phyloP scores from a whole-genome alignment of 2,113 vertebrate genomes.

The Megatriorchis doriae region DNA sequence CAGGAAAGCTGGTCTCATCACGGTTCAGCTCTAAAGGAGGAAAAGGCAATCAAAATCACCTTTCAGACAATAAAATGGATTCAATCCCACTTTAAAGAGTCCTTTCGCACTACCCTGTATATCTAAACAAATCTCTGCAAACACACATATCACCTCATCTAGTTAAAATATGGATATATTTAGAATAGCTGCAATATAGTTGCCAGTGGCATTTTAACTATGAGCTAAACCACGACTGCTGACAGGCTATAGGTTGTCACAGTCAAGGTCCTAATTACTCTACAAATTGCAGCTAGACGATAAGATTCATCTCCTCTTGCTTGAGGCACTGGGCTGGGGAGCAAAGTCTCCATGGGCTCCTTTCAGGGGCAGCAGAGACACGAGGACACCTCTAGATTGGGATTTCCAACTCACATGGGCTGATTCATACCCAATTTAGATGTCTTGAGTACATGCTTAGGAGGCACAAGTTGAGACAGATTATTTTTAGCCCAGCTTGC shows the following conservation, averaged over 20 bases:
- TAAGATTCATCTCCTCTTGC: slow-evolving; percentile 1
- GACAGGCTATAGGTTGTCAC: slow-evolving; percentile 35
- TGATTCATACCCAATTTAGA: neutral
- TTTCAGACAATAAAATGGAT: neutral
- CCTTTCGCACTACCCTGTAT: neutral
- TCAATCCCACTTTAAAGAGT: neutral
- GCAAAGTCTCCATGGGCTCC: neutral
- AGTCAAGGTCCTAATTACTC: slow-evolving; percentile 34
- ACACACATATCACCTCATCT: neutral
- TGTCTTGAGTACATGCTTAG: neutral
- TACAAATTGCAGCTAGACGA: neutral
- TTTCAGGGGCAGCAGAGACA: neutral
- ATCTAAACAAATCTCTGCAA: slow-evolving; percentile 17
- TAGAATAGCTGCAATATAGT: neutral
- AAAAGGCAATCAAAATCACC: slow-evolving; percentile 13
- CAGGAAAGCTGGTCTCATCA: neutral
- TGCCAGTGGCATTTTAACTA: slow-evolving; percentile 5
- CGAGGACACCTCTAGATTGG: neutral
- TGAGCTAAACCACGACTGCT: neutral
- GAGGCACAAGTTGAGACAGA: neutral
- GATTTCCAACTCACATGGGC: neutral
- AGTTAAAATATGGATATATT: slow-evolving; percentile 29
- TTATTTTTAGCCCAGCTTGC: neutral
- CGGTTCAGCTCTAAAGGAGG: neutral
- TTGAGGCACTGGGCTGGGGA: neutral